These are phyloP conservation scores for Neopipo cinnamomea DNA, from an alignment of 2,113 vertebrate species.

Conservation along the genomic window DNA sequence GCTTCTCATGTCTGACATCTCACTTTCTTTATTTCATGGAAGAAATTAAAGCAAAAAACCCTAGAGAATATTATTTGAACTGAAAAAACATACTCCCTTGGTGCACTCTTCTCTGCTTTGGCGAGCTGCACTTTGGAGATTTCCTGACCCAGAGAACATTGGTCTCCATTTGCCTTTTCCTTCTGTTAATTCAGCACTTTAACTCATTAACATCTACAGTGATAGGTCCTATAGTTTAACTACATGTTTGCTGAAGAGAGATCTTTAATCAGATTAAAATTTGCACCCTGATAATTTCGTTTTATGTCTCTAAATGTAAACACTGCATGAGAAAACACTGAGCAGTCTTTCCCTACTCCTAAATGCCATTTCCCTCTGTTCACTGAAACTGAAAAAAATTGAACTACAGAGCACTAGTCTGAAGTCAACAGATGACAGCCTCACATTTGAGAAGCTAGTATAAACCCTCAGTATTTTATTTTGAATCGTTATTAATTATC, in stretches of 20 bases:
- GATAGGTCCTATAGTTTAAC: neutral
- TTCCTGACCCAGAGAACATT: neutral
- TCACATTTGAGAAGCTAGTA: neutral
- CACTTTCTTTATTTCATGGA: neutral
- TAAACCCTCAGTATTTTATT: neutral
- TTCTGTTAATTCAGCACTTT: neutral
- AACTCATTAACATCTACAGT: neutral
- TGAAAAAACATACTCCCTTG: neutral
- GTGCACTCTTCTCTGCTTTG: neutral
- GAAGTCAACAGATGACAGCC: neutral
- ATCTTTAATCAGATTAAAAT: neutral
- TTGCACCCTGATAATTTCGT: neutral
- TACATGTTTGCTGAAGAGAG: neutral
- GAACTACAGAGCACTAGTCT: neutral
- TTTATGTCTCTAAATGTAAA: neutral
- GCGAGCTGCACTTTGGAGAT: neutral
- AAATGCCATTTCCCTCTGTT: neutral
- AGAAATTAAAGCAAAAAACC: neutral
- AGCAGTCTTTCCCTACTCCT: neutral
- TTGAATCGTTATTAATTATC: conserved; percentile 7
- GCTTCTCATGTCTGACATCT: neutral
- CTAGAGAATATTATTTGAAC: neutral
- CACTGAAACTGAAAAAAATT: neutral
- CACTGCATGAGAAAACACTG: neutral
- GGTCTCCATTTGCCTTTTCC: neutral